Base-by-base conservation (phyloP, 2,113 vertebrate species). In the Murina feae region DNA sequence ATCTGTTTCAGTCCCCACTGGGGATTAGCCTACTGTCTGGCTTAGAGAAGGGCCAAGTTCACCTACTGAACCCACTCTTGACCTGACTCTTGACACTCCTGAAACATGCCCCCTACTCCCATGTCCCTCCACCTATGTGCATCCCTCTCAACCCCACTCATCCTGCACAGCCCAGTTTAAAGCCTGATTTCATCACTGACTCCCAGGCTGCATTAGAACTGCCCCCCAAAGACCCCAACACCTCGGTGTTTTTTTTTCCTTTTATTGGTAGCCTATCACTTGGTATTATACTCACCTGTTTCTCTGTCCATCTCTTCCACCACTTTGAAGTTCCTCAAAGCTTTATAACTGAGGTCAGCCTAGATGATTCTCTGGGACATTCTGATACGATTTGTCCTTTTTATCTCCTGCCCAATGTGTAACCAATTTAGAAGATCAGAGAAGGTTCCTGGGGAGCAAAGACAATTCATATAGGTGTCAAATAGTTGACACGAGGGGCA, bases 261-360 rank as follows among this genome's bases (percentile, higher is more conserved):
- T 74, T 80, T 51, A 74, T 35, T 47, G 39, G n/a, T 69, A 68
- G 74, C 28, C n/a, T 49, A 39, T 28, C 18, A 11, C 63, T 75
- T 55, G 8, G 28, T 74, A 4, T 79, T 81, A 37, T 47, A 69
- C 18, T 79, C 32, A 69, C 25, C 63, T 65, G 8, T 63, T 39
- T 78, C 11, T 92, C 89, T 66, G 5, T 72, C 66, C 51, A 37
- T 47, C 71, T 95, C 44, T 20, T 51, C 72, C 2, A n/a, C 71
- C 51, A 68, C 79, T 65, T 76, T 60, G 9, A 89, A 82, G 28
- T 88, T 84, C 80, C 83, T 89, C 18, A 78, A 60, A 90, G 39
- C 66, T 95, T 51, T 93, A 55, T 49, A 72, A 72, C 44, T 65
- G 28, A 89, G 39, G 9, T 71, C 5, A 3, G 8, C 68, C 55